Evolutionary conservation across 37 sponge, comb jelly and placozoan genomes (phyloP), one percentile per base, ranked within the genome.

Genomic region (Halichondria panicea): DNA sequence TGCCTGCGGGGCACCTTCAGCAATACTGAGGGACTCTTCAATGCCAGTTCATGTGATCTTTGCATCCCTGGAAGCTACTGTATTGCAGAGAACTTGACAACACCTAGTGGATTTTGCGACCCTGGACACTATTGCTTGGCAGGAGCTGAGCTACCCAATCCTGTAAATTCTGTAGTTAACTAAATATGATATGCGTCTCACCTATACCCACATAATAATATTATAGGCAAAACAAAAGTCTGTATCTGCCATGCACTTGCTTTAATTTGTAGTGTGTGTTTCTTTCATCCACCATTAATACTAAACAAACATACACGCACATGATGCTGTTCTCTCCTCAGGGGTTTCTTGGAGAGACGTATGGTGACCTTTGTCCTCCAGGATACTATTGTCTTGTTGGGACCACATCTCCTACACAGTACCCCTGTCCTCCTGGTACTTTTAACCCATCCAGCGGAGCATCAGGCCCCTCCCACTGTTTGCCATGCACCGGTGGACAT

Each of bases 361-460:
- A 58, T 58, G 60, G 60, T 11, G 60, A 27, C 12, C 27, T 58
- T 58, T 58, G 60, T n/a, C 60, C 60, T n/a, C 24, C 60, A n/a
- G 60, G 60, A n/a, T 38, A 36, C 38, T 33, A 38, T 35, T 65
- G 41, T 65, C 66, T 22, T 8, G 4, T 22, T 65, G 66, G 66
- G 40, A 38, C 66, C 8, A n/a, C 41, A 8, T 8, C 40, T n/a
- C 66, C 66, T n/a, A 22, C 6, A 18, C 11, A 36, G n/a, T n/a
- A 33, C 35, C 66, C 66, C 8, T 65, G 66, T 37, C 66, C 66
- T 35, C 66, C 66, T 36, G 66, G 66, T 11, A 65, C 66, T 12
- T 65, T 65, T 33, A 65, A 65, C 22, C 66, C 66, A n/a, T 38
- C 66, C 13, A 4, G 8, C 35, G 66, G 41, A 36, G 66, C 40